Conservation (phyloP, 2,888 invertebrate species). For the Globia sparganii region DNA sequence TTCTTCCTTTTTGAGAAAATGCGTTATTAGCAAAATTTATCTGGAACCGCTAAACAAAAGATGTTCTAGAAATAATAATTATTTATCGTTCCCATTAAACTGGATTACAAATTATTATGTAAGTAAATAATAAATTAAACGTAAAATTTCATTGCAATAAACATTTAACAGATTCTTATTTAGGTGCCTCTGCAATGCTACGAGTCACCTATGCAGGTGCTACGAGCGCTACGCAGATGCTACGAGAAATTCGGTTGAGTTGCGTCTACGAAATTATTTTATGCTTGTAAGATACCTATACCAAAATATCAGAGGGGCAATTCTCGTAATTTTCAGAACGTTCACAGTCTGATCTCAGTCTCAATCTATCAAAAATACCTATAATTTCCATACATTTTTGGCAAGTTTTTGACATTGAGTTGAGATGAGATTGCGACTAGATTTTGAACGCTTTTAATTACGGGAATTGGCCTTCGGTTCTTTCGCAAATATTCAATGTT, state of each 20-base stretch:
- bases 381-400: too few relatives aligned
- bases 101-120: neutral
- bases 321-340: too few relatives aligned
- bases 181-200: slow-evolving; percentile 27
- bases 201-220: slow-evolving; percentile 32
- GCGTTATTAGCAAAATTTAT: neutral
- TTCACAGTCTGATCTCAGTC: too few relatives aligned
- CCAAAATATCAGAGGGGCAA: too few relatives aligned
- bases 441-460: too few relatives aligned
- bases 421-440: too few relatives aligned
- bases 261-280: slow-evolving; percentile 15
- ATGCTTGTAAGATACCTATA: neutral
- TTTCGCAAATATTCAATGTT: too few relatives aligned
- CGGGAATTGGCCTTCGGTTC: too few relatives aligned
- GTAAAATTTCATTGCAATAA: slow-evolving; percentile 29
- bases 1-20: neutral
- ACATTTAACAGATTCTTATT: slow-evolving; percentile 9
- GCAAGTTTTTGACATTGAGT: too few relatives aligned
- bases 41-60: neutral
- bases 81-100: neutral
- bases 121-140: neutral
- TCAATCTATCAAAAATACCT: too few relatives aligned
- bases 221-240: slow-evolving; percentile 42
- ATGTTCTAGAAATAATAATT: neutral
- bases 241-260: slow-evolving; percentile 38